phyloP scores from a whole-genome alignment of 1,140 invertebrate genomes.

The Frieseomelitta varia region DNA sequence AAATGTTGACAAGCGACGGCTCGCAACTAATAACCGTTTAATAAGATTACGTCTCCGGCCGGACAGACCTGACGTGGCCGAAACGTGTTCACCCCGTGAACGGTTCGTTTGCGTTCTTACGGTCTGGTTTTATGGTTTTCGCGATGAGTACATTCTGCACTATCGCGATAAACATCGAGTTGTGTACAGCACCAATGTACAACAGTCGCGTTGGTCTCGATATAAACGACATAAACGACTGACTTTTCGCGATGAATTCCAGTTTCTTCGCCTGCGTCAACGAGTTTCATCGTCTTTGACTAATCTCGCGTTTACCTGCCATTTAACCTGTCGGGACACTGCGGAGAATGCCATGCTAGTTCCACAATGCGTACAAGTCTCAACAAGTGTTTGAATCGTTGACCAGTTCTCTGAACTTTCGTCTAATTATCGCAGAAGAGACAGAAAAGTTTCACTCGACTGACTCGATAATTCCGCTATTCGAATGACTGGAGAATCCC shows the following conservation, averaged over 20 bases:
- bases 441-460: not conserved
- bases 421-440: not conserved
- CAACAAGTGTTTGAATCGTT: not conserved
- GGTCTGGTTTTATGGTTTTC: slow-evolving; percentile 74
- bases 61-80: slow-evolving; percentile 77
- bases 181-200: not conserved
- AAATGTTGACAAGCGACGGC: slow-evolving; percentile 80
- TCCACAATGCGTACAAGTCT: too few relatives aligned
- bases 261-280: slow-evolving; percentile 22
- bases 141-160: slow-evolving; percentile 58
- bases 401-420: not conserved
- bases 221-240: slow-evolving; percentile 10
- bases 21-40: slow-evolving; percentile 81
- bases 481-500: slow-evolving; percentile 14
- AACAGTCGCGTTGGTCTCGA: slow-evolving; percentile 9
- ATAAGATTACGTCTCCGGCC: slow-evolving; percentile 79
- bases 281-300: slow-evolving; percentile 27
- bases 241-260: slow-evolving; percentile 67
- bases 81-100: slow-evolving; percentile 65
- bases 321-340: not conserved
- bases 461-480: not conserved
- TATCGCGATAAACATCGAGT: slow-evolving; percentile 42
- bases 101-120: slow-evolving; percentile 68
- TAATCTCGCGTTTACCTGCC: not conserved
- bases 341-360: not conserved